phyloP scores from a whole-genome alignment of 2,797 vertebrate genomes.

The Takifugu ocellatus region DNA sequence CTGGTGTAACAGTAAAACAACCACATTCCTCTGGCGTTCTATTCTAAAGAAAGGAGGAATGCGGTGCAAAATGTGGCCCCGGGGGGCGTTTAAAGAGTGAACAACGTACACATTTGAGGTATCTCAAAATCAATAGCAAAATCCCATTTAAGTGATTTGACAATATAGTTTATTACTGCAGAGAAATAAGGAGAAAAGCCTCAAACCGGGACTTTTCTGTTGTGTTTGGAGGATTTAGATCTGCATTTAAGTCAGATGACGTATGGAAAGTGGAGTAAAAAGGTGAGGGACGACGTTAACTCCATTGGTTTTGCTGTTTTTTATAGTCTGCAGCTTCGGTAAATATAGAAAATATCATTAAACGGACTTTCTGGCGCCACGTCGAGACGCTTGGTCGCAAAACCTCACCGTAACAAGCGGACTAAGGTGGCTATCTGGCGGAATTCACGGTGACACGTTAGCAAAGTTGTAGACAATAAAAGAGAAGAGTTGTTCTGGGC shows the following conservation, averaged over 20 bases:
- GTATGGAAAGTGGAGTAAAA: too few species aligned
- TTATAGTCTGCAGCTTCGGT: constrained; percentile 16
- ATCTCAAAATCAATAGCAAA: background rate
- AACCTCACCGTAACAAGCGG: background rate
- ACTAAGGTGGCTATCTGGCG: too few species aligned
- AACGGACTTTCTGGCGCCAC: background rate
- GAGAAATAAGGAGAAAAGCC: too few species aligned
- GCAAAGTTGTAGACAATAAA: background rate
- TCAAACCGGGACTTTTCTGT: too few species aligned
- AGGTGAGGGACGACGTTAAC: background rate
- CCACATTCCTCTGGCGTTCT: constrained; percentile 9
- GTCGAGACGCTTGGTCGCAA: background rate
- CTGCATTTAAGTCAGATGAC: too few species aligned
- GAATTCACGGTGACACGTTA: background rate
- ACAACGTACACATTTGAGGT: constrained; percentile 5
- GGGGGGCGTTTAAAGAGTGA: background rate
- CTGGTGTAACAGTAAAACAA: background rate
- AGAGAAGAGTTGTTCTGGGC: background rate
- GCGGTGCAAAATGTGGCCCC: background rate
- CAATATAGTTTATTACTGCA: too few species aligned
- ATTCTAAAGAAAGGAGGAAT: constrained; percentile 6
- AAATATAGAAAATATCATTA: constrained; percentile 14
- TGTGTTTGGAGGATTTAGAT: too few species aligned
- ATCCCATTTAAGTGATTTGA: too few species aligned
- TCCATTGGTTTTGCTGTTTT: constrained; percentile 4